Evolutionary conservation across 2,113 vertebrate species (phyloP).

Genomic region (Arizona elegans): DNA sequence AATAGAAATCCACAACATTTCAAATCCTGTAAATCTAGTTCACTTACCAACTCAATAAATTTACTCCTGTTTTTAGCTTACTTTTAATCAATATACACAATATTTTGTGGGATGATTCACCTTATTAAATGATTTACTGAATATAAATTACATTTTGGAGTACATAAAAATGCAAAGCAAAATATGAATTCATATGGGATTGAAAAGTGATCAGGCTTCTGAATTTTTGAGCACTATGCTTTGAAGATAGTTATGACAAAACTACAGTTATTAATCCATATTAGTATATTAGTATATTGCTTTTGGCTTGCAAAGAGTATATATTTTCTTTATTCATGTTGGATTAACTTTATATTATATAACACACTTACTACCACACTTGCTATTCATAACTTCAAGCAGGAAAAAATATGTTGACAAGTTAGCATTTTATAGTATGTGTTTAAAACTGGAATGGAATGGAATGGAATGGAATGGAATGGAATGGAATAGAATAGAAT

Average conservation of each 20-base stretch:
- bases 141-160: conserved; percentile 66
- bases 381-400: not conserved
- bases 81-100: conserved; percentile 70
- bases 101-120: conserved; percentile 70
- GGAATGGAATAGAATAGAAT: too few species aligned
- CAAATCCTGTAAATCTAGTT: conserved; percentile 61
- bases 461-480: too few species aligned
- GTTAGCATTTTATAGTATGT: not conserved
- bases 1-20: conserved; percentile 51
- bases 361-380: not conserved
- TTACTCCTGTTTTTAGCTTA: conserved; percentile 53
- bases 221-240: not conserved
- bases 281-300: not conserved
- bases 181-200: conserved; percentile 54
- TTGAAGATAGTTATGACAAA: not conserved
- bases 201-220: conserved; percentile 3
- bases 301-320: not conserved
- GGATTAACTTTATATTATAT: not conserved
- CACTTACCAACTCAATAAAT: conserved; percentile 41
- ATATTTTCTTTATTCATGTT: not conserved
- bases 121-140: conserved; percentile 67
- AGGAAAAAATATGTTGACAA: not conserved
- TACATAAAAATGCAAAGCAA: conserved; percentile 67
- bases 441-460: not conserved
- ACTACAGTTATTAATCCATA: not conserved